Percentiles rank a stretch among this genome's conserved stretches.
phyloP scores from a whole-genome alignment of 2,888 invertebrate genomes.

The Gari tellinella region DNA sequence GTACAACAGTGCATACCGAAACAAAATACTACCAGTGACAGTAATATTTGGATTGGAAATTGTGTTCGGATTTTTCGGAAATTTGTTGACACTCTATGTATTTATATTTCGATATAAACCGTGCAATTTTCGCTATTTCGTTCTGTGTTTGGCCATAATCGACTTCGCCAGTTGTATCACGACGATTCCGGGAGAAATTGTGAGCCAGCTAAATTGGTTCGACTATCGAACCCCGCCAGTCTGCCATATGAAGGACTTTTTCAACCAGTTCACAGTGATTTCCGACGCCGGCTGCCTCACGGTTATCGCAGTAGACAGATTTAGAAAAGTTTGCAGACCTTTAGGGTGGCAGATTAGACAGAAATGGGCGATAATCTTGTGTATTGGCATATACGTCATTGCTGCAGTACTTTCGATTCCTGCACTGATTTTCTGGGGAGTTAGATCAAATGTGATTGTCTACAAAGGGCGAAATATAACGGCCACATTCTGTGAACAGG shows the following conservation, averaged over 20 bases:
- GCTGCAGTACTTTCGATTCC: constrained; percentile 13
- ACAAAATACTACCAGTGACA: constrained; percentile 17
- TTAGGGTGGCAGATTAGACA: constrained; percentile 28
- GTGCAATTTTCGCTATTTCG: constrained; percentile 41
- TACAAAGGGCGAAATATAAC: constrained; percentile 4
- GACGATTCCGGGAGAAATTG: constrained; percentile 36
- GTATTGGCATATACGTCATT: constrained; percentile 1
- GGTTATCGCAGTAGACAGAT: constrained; percentile 28
- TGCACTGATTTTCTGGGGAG: constrained; percentile 26
- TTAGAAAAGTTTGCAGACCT: constrained; percentile 32
- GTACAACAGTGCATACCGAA: constrained; percentile 1
- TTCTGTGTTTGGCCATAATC: constrained; percentile 27
- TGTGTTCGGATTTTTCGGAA: constrained; percentile 30
- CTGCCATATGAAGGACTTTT: constrained; percentile 37
- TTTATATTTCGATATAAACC: constrained; percentile 20
- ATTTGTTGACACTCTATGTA: constrained; percentile 25
- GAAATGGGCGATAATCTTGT: constrained; percentile 3
- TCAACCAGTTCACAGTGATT: constrained; percentile 37
- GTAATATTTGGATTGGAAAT: constrained; percentile 18
- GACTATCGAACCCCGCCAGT: constrained; percentile 2
- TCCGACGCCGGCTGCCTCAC: constrained; percentile 21
- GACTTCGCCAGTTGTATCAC: constrained; percentile 27
- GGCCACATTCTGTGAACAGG: constrained; percentile 34
- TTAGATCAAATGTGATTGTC: neutral
- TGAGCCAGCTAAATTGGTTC: constrained; percentile 38